Base-by-base conservation (phyloP, 2,888 invertebrate species). In the Drosophila sordidula region DNA sequence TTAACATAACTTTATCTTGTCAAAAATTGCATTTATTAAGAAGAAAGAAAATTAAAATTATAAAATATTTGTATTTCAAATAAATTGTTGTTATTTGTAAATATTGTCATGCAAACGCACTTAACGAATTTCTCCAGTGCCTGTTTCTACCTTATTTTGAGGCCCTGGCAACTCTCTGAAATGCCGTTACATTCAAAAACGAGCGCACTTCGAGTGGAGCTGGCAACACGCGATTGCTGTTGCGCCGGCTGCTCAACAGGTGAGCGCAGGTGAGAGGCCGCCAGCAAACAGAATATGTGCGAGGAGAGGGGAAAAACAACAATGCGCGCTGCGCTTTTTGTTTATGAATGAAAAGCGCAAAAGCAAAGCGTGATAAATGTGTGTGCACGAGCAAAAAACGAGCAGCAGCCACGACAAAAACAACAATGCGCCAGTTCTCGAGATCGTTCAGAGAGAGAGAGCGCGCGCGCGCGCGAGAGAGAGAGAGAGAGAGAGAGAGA, bases 311-410 rank as follows among this genome's bases (percentile, higher is more conserved):
- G 36, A 29, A 51, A 49, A 65, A 78, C 62, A 68, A 84, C 58
- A 72, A 65, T 52, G 64, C 59, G 36, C 32, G 57, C 75, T 70
- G 70, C 42, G 65, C 75, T 82, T 82, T 82, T 87, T 87, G 82
- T 83, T 83, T 83, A 83, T 87, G 87, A 83, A 83, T 87, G 85
- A 81, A 87, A 80, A 65, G 68, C 72, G 75, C 84, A 83, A 76
- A 82, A 71, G 82, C 65, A 71, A 87, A 70, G 55, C 29, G 54
- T 75, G 82, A 87, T 82, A 82, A 87, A 82, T 57, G 67, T 67
- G 70, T 77, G 87, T 71, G 62, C 52, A 70, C 55, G 64, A 56
- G 66, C 70, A 67, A 67, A 66, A 66, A 78, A 61, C 75, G 51
- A 32, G 32, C 63, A 74, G 71, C 57, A 65, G 54, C 63, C 57